Conservation (phyloP, 2,888 invertebrate species). For the Tromatobia lineatoria region DNA sequence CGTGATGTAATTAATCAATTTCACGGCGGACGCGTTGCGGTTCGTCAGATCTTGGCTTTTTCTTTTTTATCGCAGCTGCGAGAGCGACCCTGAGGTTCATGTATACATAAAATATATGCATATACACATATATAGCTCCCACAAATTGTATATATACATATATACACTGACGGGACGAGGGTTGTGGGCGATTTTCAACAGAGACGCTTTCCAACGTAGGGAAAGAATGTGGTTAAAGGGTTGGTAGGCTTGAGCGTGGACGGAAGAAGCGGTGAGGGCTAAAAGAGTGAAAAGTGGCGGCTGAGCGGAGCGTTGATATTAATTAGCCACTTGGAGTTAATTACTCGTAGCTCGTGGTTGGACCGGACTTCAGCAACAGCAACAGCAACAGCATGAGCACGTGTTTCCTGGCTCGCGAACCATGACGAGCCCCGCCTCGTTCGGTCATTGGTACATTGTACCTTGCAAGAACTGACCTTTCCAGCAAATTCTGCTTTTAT, state of each 20-base stretch:
- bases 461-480: constrained; percentile 11
- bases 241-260: constrained; percentile 42
- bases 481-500: neutral
- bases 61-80: constrained; percentile 41
- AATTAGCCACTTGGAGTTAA: constrained; percentile 75
- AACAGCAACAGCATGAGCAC: constrained; percentile 27
- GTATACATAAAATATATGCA: constrained; percentile 10
- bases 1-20: constrained; percentile 55
- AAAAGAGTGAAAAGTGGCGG: constrained; percentile 68
- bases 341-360: constrained; percentile 68
- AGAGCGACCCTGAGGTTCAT: constrained; percentile 17
- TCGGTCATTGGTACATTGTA: neutral
- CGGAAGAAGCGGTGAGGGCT: constrained; percentile 61
- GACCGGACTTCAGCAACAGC: constrained; percentile 44
- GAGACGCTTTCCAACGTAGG: constrained; percentile 31
- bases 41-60: constrained; percentile 33
- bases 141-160: neutral
- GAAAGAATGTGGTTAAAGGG: constrained; percentile 66
- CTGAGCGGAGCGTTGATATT: constrained; percentile 70
- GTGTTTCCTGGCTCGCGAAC: constrained; percentile 54
- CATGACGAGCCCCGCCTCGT: constrained; percentile 27
- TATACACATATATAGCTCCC: neutral
- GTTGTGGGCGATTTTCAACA: constrained; percentile 40
- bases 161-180: constrained; percentile 36
- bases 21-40: constrained; percentile 36